These are phyloP conservation scores for Phalacrocorax brasilianus DNA, from an alignment of 2,113 vertebrate genomes.

Conservation along the genomic window DNA sequence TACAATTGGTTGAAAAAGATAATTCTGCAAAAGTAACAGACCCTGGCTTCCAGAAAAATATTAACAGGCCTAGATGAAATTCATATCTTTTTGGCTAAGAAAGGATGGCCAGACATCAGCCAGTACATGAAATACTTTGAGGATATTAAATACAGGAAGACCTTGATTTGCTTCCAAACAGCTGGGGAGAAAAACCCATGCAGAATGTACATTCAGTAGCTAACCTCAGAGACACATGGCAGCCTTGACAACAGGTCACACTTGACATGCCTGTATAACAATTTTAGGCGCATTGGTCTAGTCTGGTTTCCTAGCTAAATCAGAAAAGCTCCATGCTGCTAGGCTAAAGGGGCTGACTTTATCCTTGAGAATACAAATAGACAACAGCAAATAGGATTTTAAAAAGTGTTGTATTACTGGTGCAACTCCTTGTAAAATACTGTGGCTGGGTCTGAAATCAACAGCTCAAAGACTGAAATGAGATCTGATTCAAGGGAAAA, in stretches of 20 bases:
- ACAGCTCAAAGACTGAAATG: neutral
- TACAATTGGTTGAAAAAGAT: neutral
- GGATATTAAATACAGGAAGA: neutral
- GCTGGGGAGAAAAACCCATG: neutral
- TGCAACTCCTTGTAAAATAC: neutral
- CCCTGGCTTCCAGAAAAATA: neutral
- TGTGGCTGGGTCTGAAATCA: neutral
- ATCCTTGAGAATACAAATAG: conserved; percentile 34
- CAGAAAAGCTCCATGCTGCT: neutral
- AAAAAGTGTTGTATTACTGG: neutral
- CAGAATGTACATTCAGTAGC: neutral
- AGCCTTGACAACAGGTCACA: neutral
- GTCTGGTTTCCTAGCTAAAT: neutral
- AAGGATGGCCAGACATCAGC: neutral
- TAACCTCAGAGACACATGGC: neutral
- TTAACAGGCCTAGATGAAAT: neutral
- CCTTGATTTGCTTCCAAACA: neutral
- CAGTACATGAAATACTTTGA: neutral
- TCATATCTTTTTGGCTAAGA: neutral
- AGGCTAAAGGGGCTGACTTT: neutral
- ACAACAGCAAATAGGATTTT: conserved; percentile 25
- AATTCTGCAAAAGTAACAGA: neutral
- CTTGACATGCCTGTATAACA: neutral
- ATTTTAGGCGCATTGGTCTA: neutral
- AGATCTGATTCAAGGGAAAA: neutral